phyloP scores from a whole-genome alignment of 2,113 vertebrate genomes.

The Eulemur rufifrons region DNA sequence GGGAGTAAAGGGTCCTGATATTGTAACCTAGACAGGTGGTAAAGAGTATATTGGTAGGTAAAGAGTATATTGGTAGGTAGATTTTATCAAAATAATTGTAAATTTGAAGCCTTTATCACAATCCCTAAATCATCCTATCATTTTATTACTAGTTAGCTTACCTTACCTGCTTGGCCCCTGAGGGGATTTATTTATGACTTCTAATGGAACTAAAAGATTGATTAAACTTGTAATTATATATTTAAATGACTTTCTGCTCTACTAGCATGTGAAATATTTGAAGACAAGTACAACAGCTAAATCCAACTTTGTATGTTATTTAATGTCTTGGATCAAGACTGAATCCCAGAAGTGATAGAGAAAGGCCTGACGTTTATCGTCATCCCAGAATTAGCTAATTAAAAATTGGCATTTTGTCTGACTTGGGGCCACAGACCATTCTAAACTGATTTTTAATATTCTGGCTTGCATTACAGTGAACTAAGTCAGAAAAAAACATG shows the following conservation, averaged over 20 bases:
- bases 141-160: background rate
- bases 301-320: background rate
- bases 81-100: background rate
- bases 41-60: background rate
- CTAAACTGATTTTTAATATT: background rate
- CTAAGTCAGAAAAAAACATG: background rate
- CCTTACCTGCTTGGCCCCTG: background rate
- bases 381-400: background rate
- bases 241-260: background rate
- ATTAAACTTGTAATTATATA: background rate
- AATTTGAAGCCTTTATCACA: background rate
- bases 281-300: background rate
- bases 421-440: background rate
- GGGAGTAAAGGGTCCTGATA: background rate
- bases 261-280: background rate
- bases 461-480: background rate
- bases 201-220: background rate
- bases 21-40: background rate
- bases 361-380: background rate
- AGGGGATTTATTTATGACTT: background rate
- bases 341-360: background rate
- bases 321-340: background rate
- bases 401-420: background rate
- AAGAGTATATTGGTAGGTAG: background rate
- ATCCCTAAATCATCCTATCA: background rate